Base-by-base conservation (phyloP, 2,888 invertebrate species). In the Callyntrura sp. region DNA sequence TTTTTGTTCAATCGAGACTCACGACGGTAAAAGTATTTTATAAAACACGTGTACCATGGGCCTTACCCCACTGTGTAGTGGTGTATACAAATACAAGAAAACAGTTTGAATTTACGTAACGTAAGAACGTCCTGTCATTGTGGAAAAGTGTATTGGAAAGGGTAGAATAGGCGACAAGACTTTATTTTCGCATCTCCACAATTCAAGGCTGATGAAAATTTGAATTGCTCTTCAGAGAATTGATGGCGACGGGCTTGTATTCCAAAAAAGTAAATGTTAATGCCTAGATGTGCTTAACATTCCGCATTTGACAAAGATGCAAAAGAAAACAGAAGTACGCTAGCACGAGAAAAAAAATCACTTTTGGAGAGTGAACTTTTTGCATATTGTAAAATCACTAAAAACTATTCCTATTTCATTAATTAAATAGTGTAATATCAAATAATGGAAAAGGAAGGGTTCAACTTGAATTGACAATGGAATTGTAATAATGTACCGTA, bases 211-310 rank as follows among this genome's bases (percentile, higher is more conserved):
- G 84, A 57, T 70, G 84, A 84, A 84, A 84, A 55, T 70, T 76
- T 76, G 45, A 85, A 85, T 85, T 43, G 25, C 60, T 62, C 78
- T 79, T 45, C 43, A 85, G 85, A 45, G 78, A 86, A 51, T 65
- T 79, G 78, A 79, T 86, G 51, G 70, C 25, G 25, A n/a, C 35
- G 57, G 57, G 57, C 25, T 79, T 55, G 55, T 20, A 55, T 62
- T 17, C 55, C 55, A n/a, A 17, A 5, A 48, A 76, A n/a, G 60
- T 3, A 76, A 43, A 48, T 11, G 45, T 8, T 45, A 45, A 11
- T 45, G 45, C 6, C 11, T 45, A 8, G 11, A 45, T 45, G 11
- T 45, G 11, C 45, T 11, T 45, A 45, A 5, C 45, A 45, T 11
- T 11, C 5, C n/a, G 12, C 57, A 60, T 25, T 62, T 11, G 25